Evolutionary conservation across 1,140 invertebrate species (phyloP).

Genomic region (Dendrolimus punctatus): DNA sequence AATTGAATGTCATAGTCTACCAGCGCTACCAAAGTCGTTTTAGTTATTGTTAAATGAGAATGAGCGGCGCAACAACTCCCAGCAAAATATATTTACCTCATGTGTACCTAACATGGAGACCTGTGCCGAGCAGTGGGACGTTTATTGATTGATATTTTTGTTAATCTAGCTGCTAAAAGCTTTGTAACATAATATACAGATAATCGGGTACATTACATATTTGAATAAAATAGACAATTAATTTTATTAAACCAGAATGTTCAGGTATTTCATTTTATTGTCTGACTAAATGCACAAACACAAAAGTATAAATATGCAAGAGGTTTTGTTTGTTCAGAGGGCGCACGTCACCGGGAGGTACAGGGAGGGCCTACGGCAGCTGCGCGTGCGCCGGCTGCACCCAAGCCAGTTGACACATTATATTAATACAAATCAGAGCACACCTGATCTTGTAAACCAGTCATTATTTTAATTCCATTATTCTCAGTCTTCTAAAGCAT

Average conservation of each 20-base stretch:
- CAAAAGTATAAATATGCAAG: slow-evolving; percentile 34
- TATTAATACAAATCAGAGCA: slow-evolving; percentile 57
- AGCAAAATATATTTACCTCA: no score
- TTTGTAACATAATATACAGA: no score
- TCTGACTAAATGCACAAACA: slow-evolving; percentile 7
- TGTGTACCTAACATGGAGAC: no score
- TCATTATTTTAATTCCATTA: slow-evolving; percentile 57
- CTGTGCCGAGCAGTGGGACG: no score
- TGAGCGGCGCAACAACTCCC: no score
- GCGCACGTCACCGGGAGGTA: slow-evolving; percentile 25
- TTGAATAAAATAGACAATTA: neutral
- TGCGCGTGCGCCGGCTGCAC: slow-evolving; percentile 60
- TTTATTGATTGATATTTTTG: no score
- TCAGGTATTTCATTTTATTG: neutral
- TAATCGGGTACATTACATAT: no score
- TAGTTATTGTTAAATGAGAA: no score
- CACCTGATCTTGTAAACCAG: slow-evolving; percentile 58
- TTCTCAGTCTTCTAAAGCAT: slow-evolving; percentile 34
- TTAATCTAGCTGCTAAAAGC: no score
- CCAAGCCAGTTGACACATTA: slow-evolving; percentile 41
- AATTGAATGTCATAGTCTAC: no score
- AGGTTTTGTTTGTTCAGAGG: slow-evolving; percentile 51
- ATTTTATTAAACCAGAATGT: neutral
- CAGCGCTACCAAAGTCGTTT: no score
- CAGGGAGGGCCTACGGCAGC: slow-evolving; percentile 52